A percentile compares a stretch with the other conserved stretches of the same genome.
Evolutionary conservation across 2,113 vertebrate genomes (phyloP).

Genomic region (Tychaedon coryphoeus): DNA sequence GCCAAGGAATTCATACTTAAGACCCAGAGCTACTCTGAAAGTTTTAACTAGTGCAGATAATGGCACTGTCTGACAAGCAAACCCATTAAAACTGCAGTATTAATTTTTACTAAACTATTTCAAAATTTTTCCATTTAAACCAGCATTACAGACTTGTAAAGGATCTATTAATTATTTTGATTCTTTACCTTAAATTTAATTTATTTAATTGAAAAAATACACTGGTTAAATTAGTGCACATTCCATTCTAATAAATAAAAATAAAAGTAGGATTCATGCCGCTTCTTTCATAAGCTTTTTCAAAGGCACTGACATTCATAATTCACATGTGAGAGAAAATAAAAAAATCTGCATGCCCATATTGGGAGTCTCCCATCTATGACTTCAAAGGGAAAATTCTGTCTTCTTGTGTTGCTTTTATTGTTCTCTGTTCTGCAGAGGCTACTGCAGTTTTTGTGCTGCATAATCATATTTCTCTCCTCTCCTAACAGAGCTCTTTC

Average conservation of each 20-base stretch:
- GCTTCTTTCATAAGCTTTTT: slow-evolving; percentile 1
- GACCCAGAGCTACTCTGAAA: neutral
- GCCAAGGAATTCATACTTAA: neutral
- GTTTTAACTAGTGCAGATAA: neutral
- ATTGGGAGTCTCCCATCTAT: neutral
- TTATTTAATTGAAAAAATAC: slow-evolving; percentile 11
- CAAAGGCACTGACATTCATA: slow-evolving; percentile 40
- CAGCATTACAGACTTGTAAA: slow-evolving; percentile 27
- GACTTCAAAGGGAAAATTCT: neutral
- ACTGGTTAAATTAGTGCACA: slow-evolving; percentile 7
- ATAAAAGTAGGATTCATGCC: slow-evolving; percentile 16
- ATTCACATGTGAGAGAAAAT: slow-evolving; percentile 7
- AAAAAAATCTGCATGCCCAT: neutral
- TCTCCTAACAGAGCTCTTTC: neutral
- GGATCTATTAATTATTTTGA: slow-evolving; percentile 43
- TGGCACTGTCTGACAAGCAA: neutral
- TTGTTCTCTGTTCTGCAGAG: neutral
- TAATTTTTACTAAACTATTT: slow-evolving; percentile 32
- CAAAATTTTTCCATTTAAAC: slow-evolving; percentile 35
- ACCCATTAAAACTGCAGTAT: neutral
- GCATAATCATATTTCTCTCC: neutral
- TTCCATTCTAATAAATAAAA: slow-evolving; percentile 44
- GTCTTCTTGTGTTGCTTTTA: neutral
- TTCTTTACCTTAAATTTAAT: neutral
- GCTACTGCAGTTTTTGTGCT: neutral